Percentiles rank a stretch among this genome's conserved stretches.
These are phyloP conservation scores for Epistrophe eligans DNA, from an alignment of 2,888 invertebrate genomes.

Conservation along the genomic window DNA sequence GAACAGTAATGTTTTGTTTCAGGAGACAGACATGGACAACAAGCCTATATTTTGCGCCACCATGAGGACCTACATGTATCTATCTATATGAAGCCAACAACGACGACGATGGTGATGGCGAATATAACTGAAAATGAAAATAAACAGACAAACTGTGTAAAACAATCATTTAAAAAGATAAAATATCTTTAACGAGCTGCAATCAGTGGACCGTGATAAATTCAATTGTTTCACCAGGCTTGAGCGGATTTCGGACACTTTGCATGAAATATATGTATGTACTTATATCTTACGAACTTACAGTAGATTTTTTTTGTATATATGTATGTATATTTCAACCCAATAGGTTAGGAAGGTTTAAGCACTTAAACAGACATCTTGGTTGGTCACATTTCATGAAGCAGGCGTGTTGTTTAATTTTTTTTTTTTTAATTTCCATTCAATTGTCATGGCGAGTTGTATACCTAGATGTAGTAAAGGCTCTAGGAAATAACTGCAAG, in stretches of 20 bases:
- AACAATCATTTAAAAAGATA: conserved; percentile 74
- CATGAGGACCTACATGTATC: too few species aligned
- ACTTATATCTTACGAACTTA: too few species aligned
- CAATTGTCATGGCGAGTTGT: conserved; percentile 35
- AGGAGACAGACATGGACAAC: conserved; percentile 32
- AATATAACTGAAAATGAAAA: conserved; percentile 30
- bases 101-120: not conserved
- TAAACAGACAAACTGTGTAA: conserved; percentile 58
- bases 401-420: conserved; percentile 60
- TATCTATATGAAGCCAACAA: not conserved
- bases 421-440: conserved; percentile 46
- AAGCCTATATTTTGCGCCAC: not conserved
- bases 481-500: conserved; percentile 59
- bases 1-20: conserved; percentile 38
- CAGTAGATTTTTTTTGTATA: not conserved
- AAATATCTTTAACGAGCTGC: conserved; percentile 72
- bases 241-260: conserved; percentile 66
- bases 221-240: conserved; percentile 70
- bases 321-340: not conserved
- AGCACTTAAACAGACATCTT: conserved; percentile 19
- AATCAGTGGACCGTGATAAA: conserved; percentile 74
- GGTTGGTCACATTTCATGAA: conserved; percentile 57
- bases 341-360: conserved; percentile 34
- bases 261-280: not conserved
- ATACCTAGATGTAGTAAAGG: not conserved